Percentiles rank a stretch among this genome's conserved stretches.
phyloP scores from a whole-genome alignment of 1,140 invertebrate species.

The Drosophila kanapiae region DNA sequence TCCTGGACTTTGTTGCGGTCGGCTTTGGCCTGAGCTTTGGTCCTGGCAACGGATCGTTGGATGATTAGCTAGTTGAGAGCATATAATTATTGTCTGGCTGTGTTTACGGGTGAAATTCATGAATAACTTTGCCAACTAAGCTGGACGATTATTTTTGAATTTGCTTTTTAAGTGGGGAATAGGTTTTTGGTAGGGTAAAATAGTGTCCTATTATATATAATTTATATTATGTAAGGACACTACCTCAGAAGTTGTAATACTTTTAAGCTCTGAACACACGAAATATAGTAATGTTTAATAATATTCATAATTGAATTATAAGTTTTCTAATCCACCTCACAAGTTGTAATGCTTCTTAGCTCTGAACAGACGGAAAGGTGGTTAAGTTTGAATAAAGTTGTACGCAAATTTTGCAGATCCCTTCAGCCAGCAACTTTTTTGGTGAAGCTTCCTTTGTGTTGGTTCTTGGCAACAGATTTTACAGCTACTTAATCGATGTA shows the following conservation, averaged over 20 bases:
- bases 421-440: not conserved
- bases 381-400: not conserved
- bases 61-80: conserved; percentile 42
- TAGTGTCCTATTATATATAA: not conserved
- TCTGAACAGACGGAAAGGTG: not conserved
- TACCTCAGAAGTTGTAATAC: too few relatives aligned
- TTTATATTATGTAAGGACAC: too few relatives aligned
- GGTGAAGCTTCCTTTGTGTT: conserved; percentile 30
- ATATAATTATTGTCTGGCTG: conserved; percentile 35
- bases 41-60: conserved; percentile 12
- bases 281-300: too few relatives aligned
- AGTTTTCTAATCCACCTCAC: too few relatives aligned
- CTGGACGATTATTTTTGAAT: conserved; percentile 14
- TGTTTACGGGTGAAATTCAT: conserved; percentile 19
- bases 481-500: conserved; percentile 75
- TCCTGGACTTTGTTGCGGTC: conserved; percentile 64
- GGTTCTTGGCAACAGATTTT: conserved; percentile 62
- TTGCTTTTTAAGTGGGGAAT: not conserved
- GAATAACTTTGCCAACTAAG: not conserved
- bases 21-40: conserved; percentile 17
- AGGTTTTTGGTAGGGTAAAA: not conserved
- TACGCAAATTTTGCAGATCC: conserved; percentile 2
- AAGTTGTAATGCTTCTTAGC: too few relatives aligned
- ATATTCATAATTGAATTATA: too few relatives aligned
- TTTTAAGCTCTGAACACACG: too few relatives aligned